Base-by-base conservation (phyloP, 2,113 vertebrate species). In the Macquaria ambigua region DNA sequence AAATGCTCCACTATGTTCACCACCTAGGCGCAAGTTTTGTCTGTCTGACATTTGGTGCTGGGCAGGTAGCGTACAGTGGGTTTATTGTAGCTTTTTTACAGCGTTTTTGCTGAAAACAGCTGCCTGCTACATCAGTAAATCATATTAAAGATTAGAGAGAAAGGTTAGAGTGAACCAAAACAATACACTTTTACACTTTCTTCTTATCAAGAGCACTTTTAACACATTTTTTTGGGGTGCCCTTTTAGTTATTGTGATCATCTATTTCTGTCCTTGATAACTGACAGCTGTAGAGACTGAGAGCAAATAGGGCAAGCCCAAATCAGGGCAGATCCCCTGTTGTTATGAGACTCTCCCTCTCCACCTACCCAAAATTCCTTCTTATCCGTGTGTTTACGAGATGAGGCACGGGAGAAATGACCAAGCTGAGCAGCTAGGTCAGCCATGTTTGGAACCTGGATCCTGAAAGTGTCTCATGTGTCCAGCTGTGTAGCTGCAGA, bases 241-340 rank as follows among this genome's bases (percentile, higher is more conserved):
- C 21, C 34, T 72, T 84, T 79, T 14, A 55, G 50, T 69, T 82
- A 74, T 66, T 74, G 82, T 87, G 74, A 73, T 76, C 76, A 53
- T 77, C 68, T 74, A 25, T 68, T 80, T 84, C 67, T 56, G 37
- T 84, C 58, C 14, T 16, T 37, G 23, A 67, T 75, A 59, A 88
- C 48, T 75, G 82, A 90, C 89, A 90, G 86, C 83, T 89, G 81
- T 63, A 61, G 70, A 70, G 53, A 41, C 53, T 67, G 61, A 46
- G 41, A 85, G 73, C 86, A 94, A 94, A 88, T 92, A 90, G 93
- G 89, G 61, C 92, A 89, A 82, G 69, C 50, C 37, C 15, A 52
- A 93, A 93, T 88, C 84, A 94, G 93, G 93, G 62, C 92, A 94
- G 89, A 90, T 93, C 93, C 92, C 92, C 81, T 84, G 92, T 89